Base-by-base conservation (phyloP, 2,888 invertebrate genomes). In the Hirtodrosophila duncani region DNA sequence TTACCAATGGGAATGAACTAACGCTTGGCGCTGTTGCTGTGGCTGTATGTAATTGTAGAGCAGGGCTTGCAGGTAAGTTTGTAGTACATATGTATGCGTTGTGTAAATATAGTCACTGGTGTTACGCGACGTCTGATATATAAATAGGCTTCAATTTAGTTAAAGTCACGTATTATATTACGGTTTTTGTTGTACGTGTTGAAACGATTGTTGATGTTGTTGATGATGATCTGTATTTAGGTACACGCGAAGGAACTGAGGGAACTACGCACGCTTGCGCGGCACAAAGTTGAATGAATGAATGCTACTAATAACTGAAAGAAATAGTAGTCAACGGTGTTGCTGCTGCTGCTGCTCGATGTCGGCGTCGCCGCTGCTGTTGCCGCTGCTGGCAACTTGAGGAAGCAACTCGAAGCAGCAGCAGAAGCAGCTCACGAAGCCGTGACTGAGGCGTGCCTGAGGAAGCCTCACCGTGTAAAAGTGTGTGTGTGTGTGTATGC, bases 241-340 rank as follows among this genome's bases (percentile, higher is more conserved):
- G 77, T 75, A 79, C 77, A 63, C 75, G 81, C 75, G 81, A 80
- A 75, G 75, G 80, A 75, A 75, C 71, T 70, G 78, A 77, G 78
- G 75, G 58, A 56, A 55, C 55, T 48, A 75, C 75, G 75, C 80
- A 75, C 75, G 74, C 74, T 75, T 80, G 75, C 78, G 81, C 75
- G 75, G 75, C 81, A 75, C 75, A 75, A 75, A 80, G 81, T 75
- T 75, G 75, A 75, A 75, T 75, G 75, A 75, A 75, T 75, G 75
- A 75, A 75, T 77, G 74, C 72, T 79, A 75, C 74, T 79, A 75
- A 75, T 75, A 75, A 75, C 81, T 75, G 75, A 72, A 72, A 75
- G 75, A 75, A 75, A 75, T 75, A 75, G 81, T 75, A 75, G 75
- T 80, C 75, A 77, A 52, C 78, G 60, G 71, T 74, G 69, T 56